A percentile compares a stretch with the other conserved stretches of the same genome.
Conservation (phyloP, 2,888 invertebrate species). For the Phanerotoma sp. region DNA sequence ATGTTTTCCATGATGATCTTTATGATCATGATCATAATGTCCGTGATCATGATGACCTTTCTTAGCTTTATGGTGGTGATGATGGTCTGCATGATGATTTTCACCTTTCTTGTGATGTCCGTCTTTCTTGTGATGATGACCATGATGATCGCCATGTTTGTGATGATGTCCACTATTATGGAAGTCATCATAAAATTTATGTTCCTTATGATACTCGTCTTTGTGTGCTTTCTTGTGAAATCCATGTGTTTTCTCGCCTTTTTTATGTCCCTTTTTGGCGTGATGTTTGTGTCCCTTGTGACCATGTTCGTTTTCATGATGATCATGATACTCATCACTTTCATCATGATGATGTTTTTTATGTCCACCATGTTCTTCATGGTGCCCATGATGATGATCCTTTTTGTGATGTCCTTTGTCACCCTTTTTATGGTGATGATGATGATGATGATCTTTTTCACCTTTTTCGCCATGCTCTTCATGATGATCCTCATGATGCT, state of each 20-base stretch:
- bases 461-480: conserved; percentile 74
- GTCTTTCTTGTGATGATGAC: background rate
- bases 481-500: conserved; percentile 69
- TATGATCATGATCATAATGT: background rate
- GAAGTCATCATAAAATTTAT: conserved; percentile 61
- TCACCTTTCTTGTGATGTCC: conserved; percentile 1
- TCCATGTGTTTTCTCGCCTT: conserved; percentile 78
- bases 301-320: conserved; percentile 73
- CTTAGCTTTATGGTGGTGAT: background rate
- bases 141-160: background rate
- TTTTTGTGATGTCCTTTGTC: conserved; percentile 64
- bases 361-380: conserved; percentile 66
- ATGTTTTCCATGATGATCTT: background rate
- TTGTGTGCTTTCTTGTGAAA: conserved; percentile 86
- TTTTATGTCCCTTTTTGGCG: conserved; percentile 82
- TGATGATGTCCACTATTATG: conserved; percentile 37
- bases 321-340: conserved; percentile 63
- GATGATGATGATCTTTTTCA: conserved; percentile 75
- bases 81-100: conserved; percentile 1
- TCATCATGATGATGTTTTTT: conserved; percentile 68
- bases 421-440: conserved; percentile 72
- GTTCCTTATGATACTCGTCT: conserved; percentile 69
- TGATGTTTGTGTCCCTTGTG: conserved; percentile 80
- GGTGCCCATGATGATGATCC: conserved; percentile 63
- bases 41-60: background rate